Percentiles rank a stretch among this genome's conserved stretches.
Conservation (phyloP, 2,797 vertebrate genomes). For the Hemitrygon akajei region DNA sequence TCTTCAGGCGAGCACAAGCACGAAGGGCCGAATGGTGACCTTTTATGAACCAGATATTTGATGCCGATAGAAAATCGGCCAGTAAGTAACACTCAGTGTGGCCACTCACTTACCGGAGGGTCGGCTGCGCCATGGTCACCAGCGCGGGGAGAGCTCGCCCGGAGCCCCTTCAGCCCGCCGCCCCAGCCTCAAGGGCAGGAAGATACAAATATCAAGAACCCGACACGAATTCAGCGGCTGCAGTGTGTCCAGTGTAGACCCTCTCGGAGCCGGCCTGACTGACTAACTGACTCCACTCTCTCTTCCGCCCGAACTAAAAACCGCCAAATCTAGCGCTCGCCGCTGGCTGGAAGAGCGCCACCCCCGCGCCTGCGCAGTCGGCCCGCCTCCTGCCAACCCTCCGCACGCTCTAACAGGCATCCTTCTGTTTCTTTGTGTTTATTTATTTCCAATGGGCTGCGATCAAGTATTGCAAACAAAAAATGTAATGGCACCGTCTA, state of each 20-base stretch:
- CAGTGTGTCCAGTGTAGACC: background rate
- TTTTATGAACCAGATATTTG: background rate
- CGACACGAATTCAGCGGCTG: background rate
- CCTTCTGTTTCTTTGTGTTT: too few relatives aligned
- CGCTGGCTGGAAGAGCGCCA: background rate
- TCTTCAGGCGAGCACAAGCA: too few relatives aligned
- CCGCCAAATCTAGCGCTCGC: background rate
- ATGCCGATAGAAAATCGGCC: too few relatives aligned
- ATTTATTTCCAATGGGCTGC: too few relatives aligned
- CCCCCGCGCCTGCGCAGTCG: background rate
- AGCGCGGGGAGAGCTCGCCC: background rate
- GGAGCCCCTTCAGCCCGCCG: background rate
- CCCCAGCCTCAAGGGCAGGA: background rate
- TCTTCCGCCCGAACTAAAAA: background rate
- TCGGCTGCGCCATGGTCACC: slow-evolving; percentile 48
- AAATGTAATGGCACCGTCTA: too few relatives aligned
- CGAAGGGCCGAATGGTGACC: too few relatives aligned
- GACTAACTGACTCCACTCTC: too few relatives aligned
- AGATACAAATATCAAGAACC: background rate
- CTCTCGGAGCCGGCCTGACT: background rate
- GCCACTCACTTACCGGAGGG: slow-evolving; percentile 32
- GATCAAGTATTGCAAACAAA: too few relatives aligned
- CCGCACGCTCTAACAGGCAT: background rate
- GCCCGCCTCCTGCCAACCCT: background rate
- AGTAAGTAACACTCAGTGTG: background rate